phyloP scores from a whole-genome alignment of 2,888 invertebrate species.

The Heliconius erato region DNA sequence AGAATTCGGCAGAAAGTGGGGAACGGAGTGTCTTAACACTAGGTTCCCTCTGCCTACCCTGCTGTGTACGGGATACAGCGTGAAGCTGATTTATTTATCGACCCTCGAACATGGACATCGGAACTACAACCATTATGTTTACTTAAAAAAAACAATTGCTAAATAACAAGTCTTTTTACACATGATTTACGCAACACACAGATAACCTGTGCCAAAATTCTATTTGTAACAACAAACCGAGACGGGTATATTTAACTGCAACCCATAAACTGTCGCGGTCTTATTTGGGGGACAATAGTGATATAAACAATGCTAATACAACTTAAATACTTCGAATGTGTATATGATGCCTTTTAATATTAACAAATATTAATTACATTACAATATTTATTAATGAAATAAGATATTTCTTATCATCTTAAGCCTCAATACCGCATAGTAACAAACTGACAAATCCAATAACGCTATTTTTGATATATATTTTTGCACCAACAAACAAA shows the following conservation, averaged over 20 bases:
- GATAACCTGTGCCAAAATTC: conserved; percentile 85
- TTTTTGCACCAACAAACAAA: no score
- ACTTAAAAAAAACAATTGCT: conserved; percentile 63
- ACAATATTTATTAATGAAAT: not conserved
- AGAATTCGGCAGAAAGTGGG: no score
- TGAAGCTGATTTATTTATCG: no score
- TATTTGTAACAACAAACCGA: conserved; percentile 85
- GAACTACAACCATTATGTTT: not conserved
- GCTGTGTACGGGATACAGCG: no score
- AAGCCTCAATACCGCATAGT: not conserved
- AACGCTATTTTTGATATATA: not conserved
- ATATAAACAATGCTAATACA: conserved; percentile 44
- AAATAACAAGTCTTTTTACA: conserved; percentile 80
- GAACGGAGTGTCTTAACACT: no score
- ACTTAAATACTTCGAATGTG: not conserved
- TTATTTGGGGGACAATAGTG: conserved; percentile 61
- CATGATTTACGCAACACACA: conserved; percentile 83
- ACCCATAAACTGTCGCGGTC: conserved; percentile 83
- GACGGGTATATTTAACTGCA: conserved; percentile 85
- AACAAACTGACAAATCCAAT: not conserved
- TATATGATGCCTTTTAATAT: not conserved
- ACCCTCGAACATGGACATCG: not conserved
- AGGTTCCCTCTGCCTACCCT: no score
- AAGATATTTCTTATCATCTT: not conserved
- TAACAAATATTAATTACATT: not conserved